Base-by-base conservation (phyloP, 1,140 invertebrate species). In the Drosophila bocqueti region DNA sequence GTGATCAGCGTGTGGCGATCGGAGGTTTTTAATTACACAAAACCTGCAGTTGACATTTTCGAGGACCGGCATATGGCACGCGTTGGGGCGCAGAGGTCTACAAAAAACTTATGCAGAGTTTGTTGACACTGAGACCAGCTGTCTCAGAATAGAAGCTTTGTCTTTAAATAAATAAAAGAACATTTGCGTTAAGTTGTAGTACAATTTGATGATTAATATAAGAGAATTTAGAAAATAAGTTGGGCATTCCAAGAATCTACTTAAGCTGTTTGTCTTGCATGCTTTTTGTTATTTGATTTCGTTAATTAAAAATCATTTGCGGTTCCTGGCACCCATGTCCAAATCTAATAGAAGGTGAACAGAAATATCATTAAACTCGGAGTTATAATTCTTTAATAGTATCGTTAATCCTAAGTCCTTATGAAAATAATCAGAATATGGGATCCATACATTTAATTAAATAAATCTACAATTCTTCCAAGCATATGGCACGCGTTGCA, bases 21-120 rank as follows among this genome's bases (percentile, higher is more conserved):
- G 36, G 60, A 52, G 83, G 85, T 84, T 90, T 87, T 89, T 85
- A 89, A 89, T 89, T 89, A 89, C 84, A 84, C 80, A 46, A 55
- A 52, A 43, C 64, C 58, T 49, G 58, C 75, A 83, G 67, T 87
- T 69, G 65, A 71, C 67, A 71, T 40, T 71, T 45, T 65, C 21
- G 38, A 40, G 40, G 49, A 5, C 42, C 21, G 46, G 77, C 85
- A 90, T 89, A 85, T 89, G 85, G 85, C 85, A 89, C 85, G 85
- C 85, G 85, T 90, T 90, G 73, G 59, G 62, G 45, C 50, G 36
- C 34, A 42, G 26, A 59, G 73, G 60, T 55, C 43, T 31, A 45
- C 40, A 54, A 50, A 36, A 46, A 76, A 50, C 60, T 38, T 24
- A 16, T 24, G 9, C 42, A 52, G 54, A 77, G 83, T 87, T 77